These are phyloP conservation scores for Pseudomyrmex sp. DNA, from an alignment of 1,140 invertebrate genomes.

Conservation along the genomic window DNA sequence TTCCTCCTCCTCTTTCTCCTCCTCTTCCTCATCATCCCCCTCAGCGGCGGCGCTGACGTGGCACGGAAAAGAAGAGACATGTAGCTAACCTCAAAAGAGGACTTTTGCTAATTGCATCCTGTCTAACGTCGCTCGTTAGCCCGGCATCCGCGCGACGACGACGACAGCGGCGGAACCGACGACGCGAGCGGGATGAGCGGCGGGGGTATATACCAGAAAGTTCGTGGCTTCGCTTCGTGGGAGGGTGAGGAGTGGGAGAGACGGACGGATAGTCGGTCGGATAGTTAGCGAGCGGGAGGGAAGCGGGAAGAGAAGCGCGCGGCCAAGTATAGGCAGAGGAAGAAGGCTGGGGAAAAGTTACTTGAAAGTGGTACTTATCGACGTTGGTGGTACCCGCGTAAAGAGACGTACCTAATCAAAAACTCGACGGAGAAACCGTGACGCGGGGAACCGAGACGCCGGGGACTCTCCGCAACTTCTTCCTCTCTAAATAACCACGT, in stretches of 20 bases:
- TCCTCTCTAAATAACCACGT: constrained; percentile 50
- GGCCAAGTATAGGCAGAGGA: constrained; percentile 42
- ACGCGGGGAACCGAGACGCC: not conserved
- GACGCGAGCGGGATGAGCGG: constrained; percentile 5
- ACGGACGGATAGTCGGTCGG: constrained; percentile 51
- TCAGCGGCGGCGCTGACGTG: not conserved
- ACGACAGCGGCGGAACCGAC: constrained; percentile 4
- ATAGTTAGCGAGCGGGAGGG: constrained; percentile 36
- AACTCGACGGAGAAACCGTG: constrained; percentile 48
- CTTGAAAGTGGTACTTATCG: constrained; percentile 72
- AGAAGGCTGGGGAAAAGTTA: constrained; percentile 48
- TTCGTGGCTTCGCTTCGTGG: constrained; percentile 59
- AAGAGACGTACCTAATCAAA: constrained; percentile 64
- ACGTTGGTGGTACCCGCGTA: constrained; percentile 63
- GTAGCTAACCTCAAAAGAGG: constrained; percentile 68
- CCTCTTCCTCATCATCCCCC: constrained; percentile 24
- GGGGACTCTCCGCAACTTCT: constrained; percentile 11
- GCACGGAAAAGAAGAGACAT: constrained; percentile 64
- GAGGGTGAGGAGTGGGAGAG: not conserved
- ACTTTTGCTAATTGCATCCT: constrained; percentile 77
- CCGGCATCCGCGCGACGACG: constrained; percentile 45
- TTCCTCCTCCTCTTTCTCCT: constrained; percentile 57
- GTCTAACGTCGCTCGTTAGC: constrained; percentile 75
- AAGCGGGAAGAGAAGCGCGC: constrained; percentile 26
- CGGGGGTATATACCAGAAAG: constrained; percentile 49